Evolutionary conservation across 1,140 invertebrate species (phyloP).

Genomic region (Pachyrhynchus sulphureomaculatus): DNA sequence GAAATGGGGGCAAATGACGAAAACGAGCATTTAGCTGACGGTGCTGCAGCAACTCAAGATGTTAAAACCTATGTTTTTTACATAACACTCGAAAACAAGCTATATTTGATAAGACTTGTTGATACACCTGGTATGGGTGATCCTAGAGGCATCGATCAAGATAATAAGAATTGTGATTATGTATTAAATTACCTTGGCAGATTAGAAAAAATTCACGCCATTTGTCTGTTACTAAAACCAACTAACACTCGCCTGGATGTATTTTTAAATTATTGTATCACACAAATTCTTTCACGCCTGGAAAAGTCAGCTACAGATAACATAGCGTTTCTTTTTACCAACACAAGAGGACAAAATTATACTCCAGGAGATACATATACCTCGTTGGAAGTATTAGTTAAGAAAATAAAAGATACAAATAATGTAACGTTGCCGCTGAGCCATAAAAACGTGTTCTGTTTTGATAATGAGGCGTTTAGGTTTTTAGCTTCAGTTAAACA

Average conservation of each 20-base stretch:
- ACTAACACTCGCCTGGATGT: slow-evolving; percentile 33
- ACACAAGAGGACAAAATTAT: slow-evolving; percentile 31
- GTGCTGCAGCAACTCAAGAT: background rate
- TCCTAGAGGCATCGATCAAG: slow-evolving; percentile 14
- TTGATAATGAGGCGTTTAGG: slow-evolving; percentile 44
- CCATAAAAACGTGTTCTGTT: slow-evolving; percentile 41
- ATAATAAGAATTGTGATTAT: slow-evolving; percentile 38
- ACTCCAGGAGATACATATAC: slow-evolving; percentile 37
- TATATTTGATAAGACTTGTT: slow-evolving; percentile 35
- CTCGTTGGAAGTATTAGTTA: slow-evolving; percentile 24
- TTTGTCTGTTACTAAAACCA: slow-evolving; percentile 40
- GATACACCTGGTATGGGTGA: slow-evolving; percentile 46
- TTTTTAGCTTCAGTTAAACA: slow-evolving; percentile 37
- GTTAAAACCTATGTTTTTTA: too few relatives aligned
- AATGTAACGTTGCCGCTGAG: slow-evolving; percentile 31
- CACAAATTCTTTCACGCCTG: slow-evolving; percentile 41
- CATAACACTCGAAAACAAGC: too few relatives aligned
- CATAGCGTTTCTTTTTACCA: slow-evolving; percentile 40
- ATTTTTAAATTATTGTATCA: slow-evolving; percentile 41
- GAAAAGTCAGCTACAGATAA: slow-evolving; percentile 39
- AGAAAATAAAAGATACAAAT: slow-evolving; percentile 29
- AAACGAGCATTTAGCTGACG: too few relatives aligned
- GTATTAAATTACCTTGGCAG: slow-evolving; percentile 39
- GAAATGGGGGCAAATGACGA: too few relatives aligned
- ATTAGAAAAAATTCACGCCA: slow-evolving; percentile 38